Conservation (phyloP, 2,797 vertebrate genomes). For the Adrianichthys oophorus region DNA sequence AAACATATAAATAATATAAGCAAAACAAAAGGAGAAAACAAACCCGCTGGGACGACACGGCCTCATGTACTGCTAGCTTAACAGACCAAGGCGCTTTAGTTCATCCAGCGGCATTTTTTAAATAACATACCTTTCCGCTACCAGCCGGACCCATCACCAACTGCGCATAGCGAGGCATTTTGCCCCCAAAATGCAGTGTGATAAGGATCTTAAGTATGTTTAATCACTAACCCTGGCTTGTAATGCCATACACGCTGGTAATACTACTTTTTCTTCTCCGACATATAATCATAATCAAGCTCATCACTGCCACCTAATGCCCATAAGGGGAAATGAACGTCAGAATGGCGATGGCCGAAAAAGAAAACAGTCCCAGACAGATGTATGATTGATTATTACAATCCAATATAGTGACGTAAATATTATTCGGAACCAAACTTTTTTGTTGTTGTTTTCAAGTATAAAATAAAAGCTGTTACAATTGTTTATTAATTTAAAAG, state of each 20-base stretch:
- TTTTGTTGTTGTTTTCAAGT: too few relatives aligned
- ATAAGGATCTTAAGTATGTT: not conserved
- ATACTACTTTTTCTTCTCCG: not conserved
- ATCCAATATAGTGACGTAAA: too few relatives aligned
- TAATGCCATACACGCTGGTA: not conserved
- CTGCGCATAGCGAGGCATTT: constrained; percentile 94
- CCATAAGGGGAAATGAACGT: not conserved
- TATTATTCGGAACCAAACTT: too few relatives aligned
- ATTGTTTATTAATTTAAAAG: too few relatives aligned
- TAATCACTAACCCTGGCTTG: not conserved
- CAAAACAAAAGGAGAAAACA: not conserved
- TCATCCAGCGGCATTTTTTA: not conserved
- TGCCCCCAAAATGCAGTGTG: not conserved
- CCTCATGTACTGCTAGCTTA: constrained; percentile 38
- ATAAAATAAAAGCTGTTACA: too few relatives aligned
- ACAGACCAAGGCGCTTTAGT: constrained; percentile 9
- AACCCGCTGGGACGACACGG: not conserved
- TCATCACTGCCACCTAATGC: constrained; percentile 20
- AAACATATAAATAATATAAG: not conserved
- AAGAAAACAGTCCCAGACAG: too few relatives aligned
- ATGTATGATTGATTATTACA: too few relatives aligned
- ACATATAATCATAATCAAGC: fast-evolving
- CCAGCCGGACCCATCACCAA: constrained; percentile 96
- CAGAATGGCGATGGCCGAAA: too few relatives aligned
- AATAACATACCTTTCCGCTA: constrained; percentile 88